Base-by-base conservation (phyloP, 2,113 vertebrate species). In the Indicator indicator region DNA sequence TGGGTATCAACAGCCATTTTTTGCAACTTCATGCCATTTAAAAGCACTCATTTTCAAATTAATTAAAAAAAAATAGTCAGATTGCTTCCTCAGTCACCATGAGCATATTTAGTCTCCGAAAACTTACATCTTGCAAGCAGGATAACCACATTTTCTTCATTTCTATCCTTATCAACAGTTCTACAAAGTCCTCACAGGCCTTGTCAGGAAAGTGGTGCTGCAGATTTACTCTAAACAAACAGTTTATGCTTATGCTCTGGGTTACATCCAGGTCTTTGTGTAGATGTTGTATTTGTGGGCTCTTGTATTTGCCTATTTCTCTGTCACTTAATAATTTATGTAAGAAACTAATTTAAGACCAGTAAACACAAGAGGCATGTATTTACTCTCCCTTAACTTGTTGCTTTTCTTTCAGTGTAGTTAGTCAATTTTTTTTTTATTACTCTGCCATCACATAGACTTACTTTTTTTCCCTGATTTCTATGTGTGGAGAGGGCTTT, bases 231-330 rank as follows among this genome's bases (percentile, higher is more conserved):
- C 16, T 9, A 55, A 90, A 74, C 6, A 55, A 80, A 77, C 5
- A 50, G 38, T 46, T 12, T 2, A 21, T 17, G 16, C 2, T 46
- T 71, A n/a, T 3, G 1, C 1, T 54, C 14, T 52, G 16, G 69
- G 12, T 2, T 70, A 24, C 6, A 21, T 18, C 27, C 0, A 0
- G 16, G 23, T 32, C 36, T 83, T 46, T 42, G 9, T 48, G 13
- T 24, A 7, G 20, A 23, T 14, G 6, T 24, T 60, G 13, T 5
- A 17, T 48, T 60, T 82, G 12, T 2, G 2, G 18, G 32, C 32
- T 28, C 12, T 23, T 52, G 16, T 1, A 18, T 64, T 50, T 64
- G 6, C 7, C 9, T 64, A 1, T 48, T 89, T 58, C 33, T 64
- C 50, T 27, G 8, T 19, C 79, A 15, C 46, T 73, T 62, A 67